Conservation (phyloP, 2,888 invertebrate species). For the Disparrhopalites patrizii region DNA sequence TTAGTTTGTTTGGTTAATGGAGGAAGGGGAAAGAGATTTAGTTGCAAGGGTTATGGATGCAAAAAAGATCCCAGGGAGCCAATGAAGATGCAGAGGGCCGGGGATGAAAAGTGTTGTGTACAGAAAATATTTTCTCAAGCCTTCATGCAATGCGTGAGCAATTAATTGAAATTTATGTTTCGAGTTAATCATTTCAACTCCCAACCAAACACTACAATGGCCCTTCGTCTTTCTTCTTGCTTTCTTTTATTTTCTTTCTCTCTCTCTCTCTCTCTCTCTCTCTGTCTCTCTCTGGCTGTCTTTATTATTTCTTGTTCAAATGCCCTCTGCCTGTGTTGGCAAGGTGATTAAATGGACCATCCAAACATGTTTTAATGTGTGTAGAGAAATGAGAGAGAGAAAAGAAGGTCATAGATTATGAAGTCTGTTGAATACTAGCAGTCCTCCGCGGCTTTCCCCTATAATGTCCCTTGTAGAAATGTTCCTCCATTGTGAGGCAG, state of each 20-base stretch:
- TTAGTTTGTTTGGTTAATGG: not conserved
- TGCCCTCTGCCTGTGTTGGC: too few relatives aligned
- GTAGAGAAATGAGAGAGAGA: too few relatives aligned
- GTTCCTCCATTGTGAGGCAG: too few relatives aligned
- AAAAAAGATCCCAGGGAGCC: constrained; percentile 15
- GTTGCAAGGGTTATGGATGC: constrained; percentile 10
- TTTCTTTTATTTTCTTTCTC: too few relatives aligned
- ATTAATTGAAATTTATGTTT: constrained; percentile 40
- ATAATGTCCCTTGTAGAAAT: too few relatives aligned
- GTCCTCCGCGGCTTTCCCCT: too few relatives aligned
- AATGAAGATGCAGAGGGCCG: constrained; percentile 18
- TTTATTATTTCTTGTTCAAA: not conserved
- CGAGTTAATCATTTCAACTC: constrained; percentile 35
- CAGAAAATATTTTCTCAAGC: constrained; percentile 28
- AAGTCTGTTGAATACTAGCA: too few relatives aligned
- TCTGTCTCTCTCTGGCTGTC: not conserved
- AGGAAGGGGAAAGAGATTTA: not conserved
- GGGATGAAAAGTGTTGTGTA: too few relatives aligned
- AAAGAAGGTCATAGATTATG: too few relatives aligned
- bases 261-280: not conserved
- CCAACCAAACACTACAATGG: not conserved
- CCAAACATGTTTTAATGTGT: too few relatives aligned
- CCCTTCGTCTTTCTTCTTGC: not conserved
- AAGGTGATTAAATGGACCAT: too few relatives aligned
- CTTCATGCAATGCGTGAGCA: constrained; percentile 36